Base-by-base conservation (phyloP, 2,113 vertebrate genomes). In the Sylvia atricapilla region DNA sequence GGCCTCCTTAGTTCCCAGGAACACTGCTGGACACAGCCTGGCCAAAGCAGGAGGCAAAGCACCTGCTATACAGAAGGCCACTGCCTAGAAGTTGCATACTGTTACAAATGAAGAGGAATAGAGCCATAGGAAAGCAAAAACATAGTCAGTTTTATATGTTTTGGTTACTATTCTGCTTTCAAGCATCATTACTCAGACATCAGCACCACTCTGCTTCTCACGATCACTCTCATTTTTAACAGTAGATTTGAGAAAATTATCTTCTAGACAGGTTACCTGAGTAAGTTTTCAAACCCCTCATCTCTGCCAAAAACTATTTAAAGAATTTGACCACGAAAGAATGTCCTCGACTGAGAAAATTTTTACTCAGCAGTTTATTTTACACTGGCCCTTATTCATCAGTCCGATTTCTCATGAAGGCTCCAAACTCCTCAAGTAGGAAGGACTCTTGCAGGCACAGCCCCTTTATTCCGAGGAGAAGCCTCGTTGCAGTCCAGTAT, bases 1-100 rank as follows among this genome's bases (percentile, higher is more conserved):
- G 0, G 0, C 15, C 56, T 21, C 7, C 4, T 15, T 1, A 23
- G 53, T 0, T 59, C 9, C 35, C 1, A 0, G 23, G 14, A 63
- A 22, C 41, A 28, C 11, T 22, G 11, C 31, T 5, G 53, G 22
- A 17, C 35, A 49, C 39, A 20, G 5, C 44, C 35, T 25, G 6
- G 18, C 21, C 33, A 27, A 21, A 67, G 56, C 21, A 62, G 30
- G 31, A 50, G 20, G 46, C 22, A 35, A 5, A 27, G 11, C 31
- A 39, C 52, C n/a, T 9, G 9, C 24, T 46, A 35, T 0, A 4
- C 28, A 13, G 8, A 35, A 52, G 15, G 2, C 2, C 1, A 24
- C 27, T 55, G 35, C 43, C 35, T 17, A 33, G 12, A 70, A 46
- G 12, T 0, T 6, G 17, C 21, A 39, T 3, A 7, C 10, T 47